Evolutionary conservation across 2,113 vertebrate species (phyloP).

Genomic region (Alethe castanea): DNA sequence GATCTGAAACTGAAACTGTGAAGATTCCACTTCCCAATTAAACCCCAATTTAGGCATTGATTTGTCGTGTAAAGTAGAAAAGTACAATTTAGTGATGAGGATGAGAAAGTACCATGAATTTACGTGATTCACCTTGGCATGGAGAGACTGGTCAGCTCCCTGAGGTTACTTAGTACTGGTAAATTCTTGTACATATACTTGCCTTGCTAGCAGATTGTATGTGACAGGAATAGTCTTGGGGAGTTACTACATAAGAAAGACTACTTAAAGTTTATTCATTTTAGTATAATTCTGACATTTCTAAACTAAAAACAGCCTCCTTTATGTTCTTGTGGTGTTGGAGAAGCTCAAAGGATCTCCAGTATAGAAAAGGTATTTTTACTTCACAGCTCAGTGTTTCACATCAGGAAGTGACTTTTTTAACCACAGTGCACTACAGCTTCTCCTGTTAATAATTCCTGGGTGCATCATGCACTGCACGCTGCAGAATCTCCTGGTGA

Average conservation of each 20-base stretch:
- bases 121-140: not conserved
- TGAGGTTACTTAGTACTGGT: not conserved
- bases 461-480: not conserved
- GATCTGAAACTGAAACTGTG: not conserved
- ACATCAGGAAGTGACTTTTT: not conserved
- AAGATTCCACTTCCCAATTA: not conserved
- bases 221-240: constrained; percentile 22
- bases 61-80: not conserved
- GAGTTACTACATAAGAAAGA: constrained; percentile 10
- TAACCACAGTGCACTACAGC: not conserved
- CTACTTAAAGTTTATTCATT: constrained; percentile 31
- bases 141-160: not conserved
- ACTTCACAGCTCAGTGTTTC: not conserved
- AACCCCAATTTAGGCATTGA: not conserved
- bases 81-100: not conserved
- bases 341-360: not conserved
- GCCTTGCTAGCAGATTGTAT: not conserved
- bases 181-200: not conserved
- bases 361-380: not conserved
- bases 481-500: not conserved
- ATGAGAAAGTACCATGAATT: not conserved
- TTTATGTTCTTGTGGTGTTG: not conserved
- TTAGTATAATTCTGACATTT: constrained; percentile 17
- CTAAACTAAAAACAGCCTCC: not conserved
- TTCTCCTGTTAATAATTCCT: not conserved